Percentiles rank a stretch among this genome's conserved stretches.
Evolutionary conservation across 2,888 invertebrate species (phyloP).

Genomic region (Acronicta aceris): DNA sequence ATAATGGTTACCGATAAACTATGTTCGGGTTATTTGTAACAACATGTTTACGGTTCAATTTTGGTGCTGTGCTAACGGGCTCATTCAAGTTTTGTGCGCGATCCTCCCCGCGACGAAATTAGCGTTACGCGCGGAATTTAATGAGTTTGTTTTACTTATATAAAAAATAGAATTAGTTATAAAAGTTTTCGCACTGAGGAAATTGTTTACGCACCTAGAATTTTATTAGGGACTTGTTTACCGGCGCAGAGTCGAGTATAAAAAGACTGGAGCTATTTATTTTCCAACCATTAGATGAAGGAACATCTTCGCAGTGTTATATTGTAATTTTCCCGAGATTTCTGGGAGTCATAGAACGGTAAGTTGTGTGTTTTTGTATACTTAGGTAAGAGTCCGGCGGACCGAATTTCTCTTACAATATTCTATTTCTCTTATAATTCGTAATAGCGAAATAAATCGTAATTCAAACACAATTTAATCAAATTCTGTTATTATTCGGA

Average conservation of each 20-base stretch:
- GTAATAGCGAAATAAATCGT: too few species aligned
- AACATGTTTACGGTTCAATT: conserved; percentile 71
- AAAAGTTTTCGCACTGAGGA: conserved; percentile 42
- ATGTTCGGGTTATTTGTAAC: conserved; percentile 68
- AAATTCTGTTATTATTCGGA: too few species aligned
- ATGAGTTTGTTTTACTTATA: conserved; percentile 43
- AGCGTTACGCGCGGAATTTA: conserved; percentile 47
- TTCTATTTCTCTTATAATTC: too few species aligned
- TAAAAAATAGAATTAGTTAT: conserved; percentile 29
- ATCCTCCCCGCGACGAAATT: conserved; percentile 35
- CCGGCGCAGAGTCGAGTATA: conserved; percentile 52
- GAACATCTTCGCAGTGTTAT: conserved; percentile 39
- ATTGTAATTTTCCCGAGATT: conserved; percentile 24
- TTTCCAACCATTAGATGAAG: conserved; percentile 50
- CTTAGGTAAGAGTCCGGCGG: too few species aligned
- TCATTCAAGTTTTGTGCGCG: conserved; percentile 61
- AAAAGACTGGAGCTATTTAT: conserved; percentile 54
- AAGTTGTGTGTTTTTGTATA: conserved; percentile 24
- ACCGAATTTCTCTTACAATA: too few species aligned
- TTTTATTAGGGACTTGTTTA: conserved; percentile 53
- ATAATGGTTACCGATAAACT: conserved; percentile 64
- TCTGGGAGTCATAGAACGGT: conserved; percentile 28
- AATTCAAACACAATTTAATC: too few species aligned
- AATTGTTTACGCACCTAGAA: conserved; percentile 54
- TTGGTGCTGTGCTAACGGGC: conserved; percentile 48